Conservation (phyloP, 53 echinoderm and acorn worm species). For the Astropecten irregularis region DNA sequence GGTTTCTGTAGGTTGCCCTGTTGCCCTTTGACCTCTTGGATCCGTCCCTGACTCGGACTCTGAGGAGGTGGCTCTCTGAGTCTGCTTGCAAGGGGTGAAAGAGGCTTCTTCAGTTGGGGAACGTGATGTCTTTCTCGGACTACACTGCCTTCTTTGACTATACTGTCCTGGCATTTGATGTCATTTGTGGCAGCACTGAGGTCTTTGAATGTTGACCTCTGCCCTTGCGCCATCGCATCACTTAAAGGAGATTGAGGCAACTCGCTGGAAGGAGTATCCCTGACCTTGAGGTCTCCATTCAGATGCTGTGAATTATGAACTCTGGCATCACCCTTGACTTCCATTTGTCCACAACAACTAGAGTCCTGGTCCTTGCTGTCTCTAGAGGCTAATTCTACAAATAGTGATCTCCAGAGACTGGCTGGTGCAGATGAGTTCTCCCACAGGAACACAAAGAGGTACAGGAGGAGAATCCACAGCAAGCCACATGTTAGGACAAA, state of each 20-base stretch:
- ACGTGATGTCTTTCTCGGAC: not conserved
- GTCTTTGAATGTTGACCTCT: not conserved
- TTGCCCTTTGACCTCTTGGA: slow-evolving; percentile 7
- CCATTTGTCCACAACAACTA: not conserved
- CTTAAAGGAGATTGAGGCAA: not conserved
- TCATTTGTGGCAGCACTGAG: not conserved
- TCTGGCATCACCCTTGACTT: not conserved
- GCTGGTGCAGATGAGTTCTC: not conserved
- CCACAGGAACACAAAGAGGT: slow-evolving; percentile 34
- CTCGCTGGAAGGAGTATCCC: not conserved
- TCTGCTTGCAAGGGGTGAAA: not conserved
- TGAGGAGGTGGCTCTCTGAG: not conserved
- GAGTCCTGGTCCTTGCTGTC: not conserved
- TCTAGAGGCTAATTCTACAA: not conserved
- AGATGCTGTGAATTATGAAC: not conserved
- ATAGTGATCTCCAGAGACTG: slow-evolving; percentile 13
- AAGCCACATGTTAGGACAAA: slow-evolving; percentile 14
- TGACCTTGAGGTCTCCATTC: slow-evolving; percentile 10
- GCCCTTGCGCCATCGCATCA: not conserved
- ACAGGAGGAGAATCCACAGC: slow-evolving; percentile 24
- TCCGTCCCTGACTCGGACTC: not conserved
- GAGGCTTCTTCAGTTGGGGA: not conserved
- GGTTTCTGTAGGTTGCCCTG: not conserved
- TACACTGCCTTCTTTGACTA: not conserved
- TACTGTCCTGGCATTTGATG: not conserved